Percentiles rank a stretch among this genome's conserved stretches.
These are phyloP conservation scores for Meghimatium bilineatum DNA, from an alignment of 2,888 invertebrate species.

Conservation along the genomic window DNA sequence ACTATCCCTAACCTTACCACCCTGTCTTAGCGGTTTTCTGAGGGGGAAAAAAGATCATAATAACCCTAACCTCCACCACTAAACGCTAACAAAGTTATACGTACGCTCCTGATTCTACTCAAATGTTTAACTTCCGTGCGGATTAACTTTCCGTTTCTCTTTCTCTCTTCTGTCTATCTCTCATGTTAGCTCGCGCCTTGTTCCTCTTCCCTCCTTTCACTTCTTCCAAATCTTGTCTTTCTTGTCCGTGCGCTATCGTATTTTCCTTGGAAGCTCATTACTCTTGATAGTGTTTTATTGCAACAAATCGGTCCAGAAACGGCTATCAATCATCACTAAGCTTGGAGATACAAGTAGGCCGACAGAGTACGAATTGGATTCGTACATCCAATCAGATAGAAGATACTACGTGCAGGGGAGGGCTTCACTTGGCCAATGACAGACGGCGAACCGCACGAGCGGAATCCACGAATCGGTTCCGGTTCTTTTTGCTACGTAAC, in stretches of 20 bases:
- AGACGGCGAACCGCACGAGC: conserved; percentile 33
- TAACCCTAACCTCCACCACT: no score
- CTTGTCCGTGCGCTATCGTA: not conserved
- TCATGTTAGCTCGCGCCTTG: not conserved
- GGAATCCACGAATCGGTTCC: conserved; percentile 30
- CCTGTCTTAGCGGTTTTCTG: no score
- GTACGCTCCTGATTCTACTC: no score
- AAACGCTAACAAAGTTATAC: no score
- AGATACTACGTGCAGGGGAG: conserved; percentile 25
- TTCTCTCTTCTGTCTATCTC: not conserved
- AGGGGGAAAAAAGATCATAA: no score
- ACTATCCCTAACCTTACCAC: no score
- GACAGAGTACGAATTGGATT: conserved; percentile 17
- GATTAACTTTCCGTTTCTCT: not conserved
- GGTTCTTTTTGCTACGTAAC: conserved; percentile 32
- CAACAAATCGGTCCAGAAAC: conserved; percentile 26
- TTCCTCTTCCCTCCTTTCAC: not conserved
- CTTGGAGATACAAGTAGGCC: conserved; percentile 28
- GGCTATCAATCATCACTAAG: conserved; percentile 34
- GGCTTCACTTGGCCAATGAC: conserved; percentile 38
- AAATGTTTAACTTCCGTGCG: no score
- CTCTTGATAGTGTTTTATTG: conserved; percentile 37
- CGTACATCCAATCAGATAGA: conserved; percentile 31
- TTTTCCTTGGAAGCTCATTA: conserved; percentile 17
- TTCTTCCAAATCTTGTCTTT: not conserved